These are phyloP conservation scores for Bombus confusus DNA, from an alignment of 1,140 invertebrate genomes.

Conservation along the genomic window DNA sequence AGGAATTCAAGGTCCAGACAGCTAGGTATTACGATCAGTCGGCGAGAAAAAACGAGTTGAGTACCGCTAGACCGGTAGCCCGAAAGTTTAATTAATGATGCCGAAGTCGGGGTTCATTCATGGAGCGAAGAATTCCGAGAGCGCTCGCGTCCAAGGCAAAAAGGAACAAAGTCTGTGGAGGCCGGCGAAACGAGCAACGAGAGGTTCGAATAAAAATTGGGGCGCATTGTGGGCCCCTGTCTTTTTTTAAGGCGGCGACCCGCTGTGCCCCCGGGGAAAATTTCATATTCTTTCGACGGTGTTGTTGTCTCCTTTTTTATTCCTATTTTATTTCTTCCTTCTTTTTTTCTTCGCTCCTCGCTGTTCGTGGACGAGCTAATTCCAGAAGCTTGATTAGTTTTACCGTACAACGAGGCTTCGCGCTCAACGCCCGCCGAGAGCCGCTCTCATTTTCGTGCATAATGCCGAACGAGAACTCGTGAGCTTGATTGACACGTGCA, in stretches of 20 bases:
- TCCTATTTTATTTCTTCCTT: slow-evolving; percentile 22
- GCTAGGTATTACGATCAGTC: background rate
- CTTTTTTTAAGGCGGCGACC: slow-evolving; percentile 38
- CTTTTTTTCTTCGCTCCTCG: slow-evolving; percentile 45
- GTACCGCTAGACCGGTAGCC: slow-evolving; percentile 61
- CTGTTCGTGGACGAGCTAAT: slow-evolving; percentile 62
- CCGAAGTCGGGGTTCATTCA: slow-evolving; percentile 65
- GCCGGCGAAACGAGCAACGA: slow-evolving; percentile 44
- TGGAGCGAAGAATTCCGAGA: slow-evolving; percentile 61
- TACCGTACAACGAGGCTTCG: slow-evolving; percentile 56
- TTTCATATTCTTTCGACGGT: slow-evolving; percentile 65
- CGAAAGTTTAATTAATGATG: slow-evolving; percentile 71
- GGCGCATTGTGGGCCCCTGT: slow-evolving; percentile 68
- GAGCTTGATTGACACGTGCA: slow-evolving; percentile 30
- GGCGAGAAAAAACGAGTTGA: slow-evolving; percentile 47
- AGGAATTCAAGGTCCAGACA: background rate
- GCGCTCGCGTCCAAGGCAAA: slow-evolving; percentile 45
- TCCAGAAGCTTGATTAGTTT: slow-evolving; percentile 74
- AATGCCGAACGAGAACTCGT: background rate
- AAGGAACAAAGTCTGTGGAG: slow-evolving; percentile 49
- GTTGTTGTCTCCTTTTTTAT: slow-evolving; percentile 8
- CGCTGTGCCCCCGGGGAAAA: slow-evolving; percentile 68
- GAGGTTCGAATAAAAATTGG: slow-evolving; percentile 69
- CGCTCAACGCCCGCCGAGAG: slow-evolving; percentile 3
- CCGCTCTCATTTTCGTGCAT: slow-evolving; percentile 39